Evolutionary conservation across 2,888 invertebrate species (phyloP), one percentile per base, ranked within the genome.

Genomic region (Unio pictorum): DNA sequence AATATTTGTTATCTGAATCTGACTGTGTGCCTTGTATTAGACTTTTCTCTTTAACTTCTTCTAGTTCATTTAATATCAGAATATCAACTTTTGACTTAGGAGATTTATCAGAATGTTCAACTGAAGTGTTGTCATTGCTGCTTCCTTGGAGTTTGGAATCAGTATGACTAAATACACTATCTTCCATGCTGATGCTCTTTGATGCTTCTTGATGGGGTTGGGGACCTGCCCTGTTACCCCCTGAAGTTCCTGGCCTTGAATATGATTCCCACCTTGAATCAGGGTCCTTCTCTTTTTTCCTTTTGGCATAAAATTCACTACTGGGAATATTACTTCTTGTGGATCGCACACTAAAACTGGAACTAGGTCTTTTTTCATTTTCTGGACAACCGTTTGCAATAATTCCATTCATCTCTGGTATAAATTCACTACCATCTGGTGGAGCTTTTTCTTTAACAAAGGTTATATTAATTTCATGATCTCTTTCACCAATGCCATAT

Each of bases 191-290:
- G 30, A 63, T 26, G n/a, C 74, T 67, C 61, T 79, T 79, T 15
- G 76, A 71, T 45, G 45, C 15, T 45, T 15, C 15, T 15, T 45
- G 45, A 45, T 45, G 45, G 45, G 45, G 45, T 45, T 45, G 45
- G 45, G 45, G 45, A 45, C 15, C 45, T 45, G 45, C 15, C 15
- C 11, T 45, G 45, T 45, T 45, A 45, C 11, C 15, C 1, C 15
- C 45, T 45, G 45, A 45, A 45, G 45, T 45, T 45, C 45, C 45
- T 45, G 45, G 45, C 15, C 45, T 45, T 15, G 45, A 83, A 57
- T 75, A 76, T 3, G 79, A 78, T 62, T 81, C 81, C 83, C 83
- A 83, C 64, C 71, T 74, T 1, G 75, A 68, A 45, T 75, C 76
- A 4, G 77, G 78, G 67, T 79, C 79, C 63, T 78, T 76, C 15